phyloP scores from a whole-genome alignment of 2,888 invertebrate genomes.

The Sminthurides aquaticus region DNA sequence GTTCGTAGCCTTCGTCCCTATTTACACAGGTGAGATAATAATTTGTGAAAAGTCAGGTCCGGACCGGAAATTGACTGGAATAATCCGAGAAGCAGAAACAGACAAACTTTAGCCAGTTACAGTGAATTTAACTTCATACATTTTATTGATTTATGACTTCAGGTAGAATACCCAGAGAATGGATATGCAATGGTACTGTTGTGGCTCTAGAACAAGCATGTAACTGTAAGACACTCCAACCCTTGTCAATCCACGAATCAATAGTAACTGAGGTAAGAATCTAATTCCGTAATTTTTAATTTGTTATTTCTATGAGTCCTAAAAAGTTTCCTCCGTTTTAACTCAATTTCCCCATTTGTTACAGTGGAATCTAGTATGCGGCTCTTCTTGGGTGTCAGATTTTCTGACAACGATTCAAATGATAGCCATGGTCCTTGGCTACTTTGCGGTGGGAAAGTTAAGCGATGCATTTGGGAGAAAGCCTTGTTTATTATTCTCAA shows the following conservation, averaged over 20 bases:
- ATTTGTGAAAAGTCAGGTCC: too few relatives aligned
- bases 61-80: too few relatives aligned
- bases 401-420: slow-evolving; percentile 33
- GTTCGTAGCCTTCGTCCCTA: background rate
- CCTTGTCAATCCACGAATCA: slow-evolving; percentile 3
- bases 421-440: slow-evolving; percentile 30
- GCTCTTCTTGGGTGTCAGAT: slow-evolving; percentile 28
- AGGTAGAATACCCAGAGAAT: background rate
- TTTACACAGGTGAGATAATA: too few relatives aligned
- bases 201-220: background rate
- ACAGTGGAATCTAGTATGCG: slow-evolving; percentile 33
- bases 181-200: background rate
- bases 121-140: too few relatives aligned
- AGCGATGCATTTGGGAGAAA: slow-evolving; percentile 31
- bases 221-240: background rate
- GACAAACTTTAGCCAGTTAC: too few relatives aligned
- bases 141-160: too few relatives aligned
- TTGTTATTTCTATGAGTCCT: too few relatives aligned
- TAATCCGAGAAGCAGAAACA: too few relatives aligned
- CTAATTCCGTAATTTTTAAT: background rate
- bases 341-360: background rate
- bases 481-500: slow-evolving; percentile 25
- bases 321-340: too few relatives aligned
- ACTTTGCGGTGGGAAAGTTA: slow-evolving; percentile 9
- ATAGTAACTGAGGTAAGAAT: slow-evolving; percentile 22